These are phyloP conservation scores for Cirrhinus molitorella DNA, from an alignment of 2,797 vertebrate species.

Conservation along the genomic window DNA sequence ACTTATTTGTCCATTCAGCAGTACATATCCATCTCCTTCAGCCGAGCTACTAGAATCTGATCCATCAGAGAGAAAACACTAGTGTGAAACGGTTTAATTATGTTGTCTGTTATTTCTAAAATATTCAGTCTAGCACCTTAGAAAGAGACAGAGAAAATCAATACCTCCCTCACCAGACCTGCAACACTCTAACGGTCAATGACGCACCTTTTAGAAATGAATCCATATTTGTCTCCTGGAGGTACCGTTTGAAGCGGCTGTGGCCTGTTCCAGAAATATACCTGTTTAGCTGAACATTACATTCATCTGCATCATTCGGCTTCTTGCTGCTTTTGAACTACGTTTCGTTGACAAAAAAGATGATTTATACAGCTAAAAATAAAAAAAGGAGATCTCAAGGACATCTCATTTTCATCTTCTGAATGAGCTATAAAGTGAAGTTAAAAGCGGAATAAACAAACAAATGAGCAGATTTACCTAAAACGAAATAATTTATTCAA, in stretches of 20 bases:
- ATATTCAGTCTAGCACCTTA: slow-evolving; percentile 55
- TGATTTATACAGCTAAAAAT: slow-evolving; percentile 14
- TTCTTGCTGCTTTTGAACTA: slow-evolving; percentile 68
- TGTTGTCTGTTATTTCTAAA: slow-evolving; percentile 38
- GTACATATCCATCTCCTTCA: background rate
- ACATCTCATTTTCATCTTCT: slow-evolving; percentile 49
- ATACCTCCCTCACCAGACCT: slow-evolving; percentile 63
- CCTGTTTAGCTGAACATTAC: slow-evolving; percentile 73
- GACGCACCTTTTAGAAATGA: slow-evolving; percentile 53
- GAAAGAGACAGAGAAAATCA: slow-evolving; percentile 62
- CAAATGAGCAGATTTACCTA: slow-evolving; percentile 24
- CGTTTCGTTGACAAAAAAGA: slow-evolving; percentile 58
- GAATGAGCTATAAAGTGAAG: slow-evolving; percentile 37
- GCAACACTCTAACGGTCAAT: slow-evolving; percentile 52
- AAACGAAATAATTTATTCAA: background rate
- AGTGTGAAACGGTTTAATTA: slow-evolving; percentile 46
- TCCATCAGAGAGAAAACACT: slow-evolving; percentile 34
- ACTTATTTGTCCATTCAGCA: slow-evolving; percentile 10
- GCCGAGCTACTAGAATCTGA: slow-evolving; percentile 6
- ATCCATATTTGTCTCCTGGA: slow-evolving; percentile 67
- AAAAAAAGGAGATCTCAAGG: slow-evolving; percentile 67
- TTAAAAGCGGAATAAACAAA: slow-evolving; percentile 67
- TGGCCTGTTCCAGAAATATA: slow-evolving; percentile 70
- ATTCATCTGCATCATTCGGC: slow-evolving; percentile 73
- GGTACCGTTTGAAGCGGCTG: slow-evolving; percentile 71